Base-by-base conservation (phyloP, 2,797 vertebrate species). In the Microchirus variegatus region DNA sequence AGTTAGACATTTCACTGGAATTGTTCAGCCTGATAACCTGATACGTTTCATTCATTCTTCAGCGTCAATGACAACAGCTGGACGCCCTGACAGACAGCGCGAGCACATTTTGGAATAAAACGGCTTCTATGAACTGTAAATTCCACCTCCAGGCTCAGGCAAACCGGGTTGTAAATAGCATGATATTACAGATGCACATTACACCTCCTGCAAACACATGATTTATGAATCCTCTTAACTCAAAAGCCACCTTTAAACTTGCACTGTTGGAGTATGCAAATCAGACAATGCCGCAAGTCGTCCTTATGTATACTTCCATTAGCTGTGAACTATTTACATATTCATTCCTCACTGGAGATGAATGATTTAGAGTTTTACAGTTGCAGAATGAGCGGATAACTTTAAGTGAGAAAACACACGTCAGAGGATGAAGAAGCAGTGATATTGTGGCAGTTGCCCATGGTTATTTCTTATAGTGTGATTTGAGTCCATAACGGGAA, bases 191-290 rank as follows among this genome's bases (percentile, higher is more conserved):
- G 77, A 87, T 84, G 68, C 83, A 81, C 65, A 61, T 81, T 81
- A 81, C 77, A 82, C 70, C 76, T 75, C 61, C 47, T 18, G 68
- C 50, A 15, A 81, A 82, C 76, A 44, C 35, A 70, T 76, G 85
- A 90, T 90, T 90, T 88, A 89, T 82, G 75, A 31, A 65, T 70
- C 79, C 85, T 81, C 81, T 86, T 82, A 82, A 75, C 79, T 86
- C 73, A 71, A 82, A 85, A 81, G 77, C 75, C 63, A 82, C 77
- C 79, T 80, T 82, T 86, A 84, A 79, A 76, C 81, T 51, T 45
- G 12, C 63, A 41, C 63, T 46, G 82, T 59, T 74, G 73, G 83
- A 75, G 73, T 72, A 89, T 90, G 86, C 65, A 89, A 81, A 89
- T 82, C 37, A 57, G 48, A 73, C 58, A 11, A 36, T 14, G 55